A percentile compares a stretch with the other conserved stretches of the same genome.
phyloP scores from a whole-genome alignment of 1,140 invertebrate genomes.

The Calycopis cecrops region DNA sequence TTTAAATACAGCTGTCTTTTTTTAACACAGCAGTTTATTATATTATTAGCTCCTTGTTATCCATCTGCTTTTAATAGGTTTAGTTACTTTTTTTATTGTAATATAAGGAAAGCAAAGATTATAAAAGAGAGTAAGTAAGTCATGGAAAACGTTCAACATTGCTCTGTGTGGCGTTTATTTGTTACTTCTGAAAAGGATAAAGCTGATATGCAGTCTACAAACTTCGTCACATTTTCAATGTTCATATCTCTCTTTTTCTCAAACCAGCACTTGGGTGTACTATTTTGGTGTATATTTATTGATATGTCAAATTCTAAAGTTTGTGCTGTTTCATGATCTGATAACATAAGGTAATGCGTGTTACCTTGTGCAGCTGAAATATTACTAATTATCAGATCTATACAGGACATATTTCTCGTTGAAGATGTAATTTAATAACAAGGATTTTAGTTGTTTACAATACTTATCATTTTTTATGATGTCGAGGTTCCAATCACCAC shows the following conservation, averaged over 20 bases:
- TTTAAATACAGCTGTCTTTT: too few species aligned
- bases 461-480: not conserved
- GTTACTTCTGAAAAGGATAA: slow-evolving; percentile 10
- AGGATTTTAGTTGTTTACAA: too few species aligned
- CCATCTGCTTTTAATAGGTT: too few species aligned
- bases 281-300: slow-evolving; percentile 1
- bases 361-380: too few species aligned
- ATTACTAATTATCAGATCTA: too few species aligned
- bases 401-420: too few species aligned
- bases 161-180: slow-evolving; percentile 1
- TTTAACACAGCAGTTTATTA: too few species aligned
- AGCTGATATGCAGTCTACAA: slow-evolving; percentile 4
- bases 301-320: not conserved
- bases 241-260: slow-evolving; percentile 3
- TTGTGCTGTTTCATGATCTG: too few species aligned
- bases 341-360: too few species aligned
- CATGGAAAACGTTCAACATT: slow-evolving; percentile 11
- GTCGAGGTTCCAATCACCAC: not conserved
- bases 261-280: not conserved
- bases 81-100: not conserved
- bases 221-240: slow-evolving; percentile 2
- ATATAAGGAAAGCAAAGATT: slow-evolving; percentile 14
- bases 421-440: too few species aligned
- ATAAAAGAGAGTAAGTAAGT: slow-evolving; percentile 8
- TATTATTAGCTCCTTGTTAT: too few species aligned